Percentiles rank a stretch among this genome's conserved stretches.
phyloP scores from a whole-genome alignment of 2,113 vertebrate genomes.

The Oryzias woworae region DNA sequence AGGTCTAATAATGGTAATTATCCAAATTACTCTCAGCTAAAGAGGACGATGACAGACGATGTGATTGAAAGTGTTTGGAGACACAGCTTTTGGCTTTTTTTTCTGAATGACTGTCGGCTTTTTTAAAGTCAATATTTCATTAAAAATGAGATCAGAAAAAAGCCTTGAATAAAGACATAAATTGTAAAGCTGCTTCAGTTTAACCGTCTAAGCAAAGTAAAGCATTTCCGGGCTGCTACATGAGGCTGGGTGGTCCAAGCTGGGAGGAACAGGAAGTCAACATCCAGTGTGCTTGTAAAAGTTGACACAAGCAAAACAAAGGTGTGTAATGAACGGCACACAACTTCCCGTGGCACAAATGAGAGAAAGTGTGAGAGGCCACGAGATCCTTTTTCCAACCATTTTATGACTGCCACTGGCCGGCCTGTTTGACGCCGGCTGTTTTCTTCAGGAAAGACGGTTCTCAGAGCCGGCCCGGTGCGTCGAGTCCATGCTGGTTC shows the following conservation, averaged over 20 bases:
- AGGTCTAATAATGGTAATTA: neutral
- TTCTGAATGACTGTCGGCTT: too few relatives aligned
- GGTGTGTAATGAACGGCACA: conserved; percentile 40
- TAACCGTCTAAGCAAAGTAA: too few relatives aligned
- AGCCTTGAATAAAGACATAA: neutral
- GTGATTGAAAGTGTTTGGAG: neutral
- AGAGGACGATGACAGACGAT: neutral
- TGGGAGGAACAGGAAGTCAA: conserved; percentile 48
- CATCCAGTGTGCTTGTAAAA: conserved; percentile 48
- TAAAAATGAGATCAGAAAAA: neutral
- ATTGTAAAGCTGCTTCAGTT: neutral
- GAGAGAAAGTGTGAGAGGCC: conserved; percentile 52
- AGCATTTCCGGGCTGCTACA: neutral
- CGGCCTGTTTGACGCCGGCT: conserved; percentile 54
- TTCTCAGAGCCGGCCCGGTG: conserved; percentile 18
- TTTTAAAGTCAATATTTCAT: neutral
- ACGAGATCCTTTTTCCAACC: conserved; percentile 20
- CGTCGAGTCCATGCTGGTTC: conserved; percentile 10
- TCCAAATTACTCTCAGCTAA: neutral
- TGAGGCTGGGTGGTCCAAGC: conserved; percentile 49
- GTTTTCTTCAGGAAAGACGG: conserved; percentile 65
- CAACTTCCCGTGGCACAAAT: conserved; percentile 51
- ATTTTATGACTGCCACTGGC: conserved; percentile 22
- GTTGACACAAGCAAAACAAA: conserved; percentile 57
- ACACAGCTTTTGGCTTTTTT: neutral